Conservation (phyloP, 2,888 invertebrate species). For the Timema podura region DNA sequence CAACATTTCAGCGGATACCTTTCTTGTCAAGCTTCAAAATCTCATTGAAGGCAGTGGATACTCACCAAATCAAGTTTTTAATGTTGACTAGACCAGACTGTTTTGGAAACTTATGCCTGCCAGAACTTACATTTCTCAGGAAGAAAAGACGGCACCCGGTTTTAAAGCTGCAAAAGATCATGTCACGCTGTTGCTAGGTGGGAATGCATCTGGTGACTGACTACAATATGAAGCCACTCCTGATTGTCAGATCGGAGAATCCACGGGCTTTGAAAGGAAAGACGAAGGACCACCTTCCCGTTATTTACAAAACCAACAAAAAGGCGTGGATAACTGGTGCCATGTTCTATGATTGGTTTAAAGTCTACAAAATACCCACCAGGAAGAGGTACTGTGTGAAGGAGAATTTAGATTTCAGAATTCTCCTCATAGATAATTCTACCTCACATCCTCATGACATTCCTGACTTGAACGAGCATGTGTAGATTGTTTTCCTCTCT, state of each 20-base stretch:
- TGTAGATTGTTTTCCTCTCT: neutral
- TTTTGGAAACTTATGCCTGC: neutral
- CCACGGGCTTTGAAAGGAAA: conserved; percentile 8
- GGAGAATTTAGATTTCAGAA: neutral
- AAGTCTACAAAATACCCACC: neutral
- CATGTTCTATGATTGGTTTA: neutral
- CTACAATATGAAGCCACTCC: conserved; percentile 10
- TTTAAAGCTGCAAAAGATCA: conserved; percentile 19
- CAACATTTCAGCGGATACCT: neutral
- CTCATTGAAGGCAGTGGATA: neutral
- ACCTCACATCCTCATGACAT: neutral
- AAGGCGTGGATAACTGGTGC: conserved; percentile 13
- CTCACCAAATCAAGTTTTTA: neutral
- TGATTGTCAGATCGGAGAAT: neutral
- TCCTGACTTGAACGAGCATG: neutral
- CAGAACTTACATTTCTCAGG: neutral
- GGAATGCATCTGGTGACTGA: conserved; percentile 12
- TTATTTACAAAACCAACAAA: conserved; percentile 8
- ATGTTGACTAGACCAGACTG: neutral
- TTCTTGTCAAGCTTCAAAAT: neutral
- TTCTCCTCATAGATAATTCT: neutral
- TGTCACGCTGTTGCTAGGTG: conserved; percentile 1
- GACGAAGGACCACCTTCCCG: neutral
- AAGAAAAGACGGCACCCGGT: neutral
- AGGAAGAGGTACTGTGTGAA: neutral